These are phyloP conservation scores for Malurus cyaneus DNA, from an alignment of 2,113 vertebrate genomes.

Conservation along the genomic window DNA sequence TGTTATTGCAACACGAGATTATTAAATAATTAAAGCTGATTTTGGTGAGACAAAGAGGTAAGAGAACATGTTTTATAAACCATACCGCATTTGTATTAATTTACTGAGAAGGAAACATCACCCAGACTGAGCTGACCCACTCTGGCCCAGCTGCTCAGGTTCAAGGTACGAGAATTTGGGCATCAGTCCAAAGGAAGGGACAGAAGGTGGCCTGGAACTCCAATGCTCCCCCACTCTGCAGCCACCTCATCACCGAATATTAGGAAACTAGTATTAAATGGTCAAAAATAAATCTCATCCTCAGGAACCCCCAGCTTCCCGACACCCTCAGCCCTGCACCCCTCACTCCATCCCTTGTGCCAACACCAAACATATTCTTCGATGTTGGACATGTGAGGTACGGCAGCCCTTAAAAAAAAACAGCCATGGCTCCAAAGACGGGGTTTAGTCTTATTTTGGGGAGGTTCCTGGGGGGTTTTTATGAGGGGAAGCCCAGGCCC, in stretches of 20 bases:
- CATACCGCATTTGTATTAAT: not conserved
- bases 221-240: accelerated
- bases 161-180: accelerated
- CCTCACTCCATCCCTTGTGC: not conserved
- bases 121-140: not conserved
- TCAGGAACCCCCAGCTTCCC: accelerated
- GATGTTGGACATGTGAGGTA: not conserved
- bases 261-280: accelerated
- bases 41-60: not conserved
- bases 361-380: too few species aligned
- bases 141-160: accelerated
- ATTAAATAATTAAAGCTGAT: not conserved
- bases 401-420: not conserved
- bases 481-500: not conserved
- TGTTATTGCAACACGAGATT: not conserved
- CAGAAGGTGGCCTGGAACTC: not conserved
- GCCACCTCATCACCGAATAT: accelerated
- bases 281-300: not conserved
- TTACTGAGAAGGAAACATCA: not conserved
- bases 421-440: accelerated
- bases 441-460: accelerated
- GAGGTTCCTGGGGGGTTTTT: not conserved
- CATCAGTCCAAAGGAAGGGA: too few species aligned
- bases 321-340: not conserved
- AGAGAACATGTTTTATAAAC: not conserved